Percentiles rank a stretch among this genome's conserved stretches.
Evolutionary conservation across 2,888 invertebrate genomes (phyloP).

Genomic region (Rhingia rostrata): DNA sequence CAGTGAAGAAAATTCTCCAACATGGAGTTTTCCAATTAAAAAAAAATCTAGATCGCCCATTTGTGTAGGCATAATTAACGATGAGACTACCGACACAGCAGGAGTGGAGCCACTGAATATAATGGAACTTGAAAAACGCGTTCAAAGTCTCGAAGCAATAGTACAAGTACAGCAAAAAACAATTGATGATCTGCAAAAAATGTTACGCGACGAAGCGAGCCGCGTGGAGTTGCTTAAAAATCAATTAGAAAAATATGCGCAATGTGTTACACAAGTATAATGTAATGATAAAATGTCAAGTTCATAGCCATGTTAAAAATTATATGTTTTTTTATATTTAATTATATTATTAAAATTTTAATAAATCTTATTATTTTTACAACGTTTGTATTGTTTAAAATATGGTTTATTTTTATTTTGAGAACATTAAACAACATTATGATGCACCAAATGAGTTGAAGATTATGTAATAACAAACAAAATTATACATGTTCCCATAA

Average conservation of each 20-base stretch:
- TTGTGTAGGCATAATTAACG: conserved; percentile 1
- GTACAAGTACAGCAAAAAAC: conserved; percentile 84
- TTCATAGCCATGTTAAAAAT: conserved; percentile 50
- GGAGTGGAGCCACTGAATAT: conserved; percentile 76
- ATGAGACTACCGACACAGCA: conserved; percentile 30
- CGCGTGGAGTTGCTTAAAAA: conserved; percentile 86
- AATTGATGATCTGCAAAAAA: conserved; percentile 86
- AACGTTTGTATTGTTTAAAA: background rate
- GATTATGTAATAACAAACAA: conserved; percentile 4
- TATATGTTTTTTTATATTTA: conserved; percentile 18
- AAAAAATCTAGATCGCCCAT: conserved; percentile 47
- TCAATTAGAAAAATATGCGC: conserved; percentile 88
- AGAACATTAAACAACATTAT: background rate
- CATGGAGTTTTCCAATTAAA: conserved; percentile 79
- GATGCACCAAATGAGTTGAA: conserved; percentile 9
- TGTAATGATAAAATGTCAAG: conserved; percentile 22
- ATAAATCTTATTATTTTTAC: conserved; percentile 37
- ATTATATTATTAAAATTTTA: background rate
- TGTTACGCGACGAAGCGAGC: conserved; percentile 86
- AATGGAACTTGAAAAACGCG: conserved; percentile 80
- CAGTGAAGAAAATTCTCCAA: conserved; percentile 79
- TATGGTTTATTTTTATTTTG: conserved; percentile 14
- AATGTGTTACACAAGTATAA: conserved; percentile 89
- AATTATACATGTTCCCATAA: conserved; percentile 29
- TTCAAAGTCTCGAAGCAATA: conserved; percentile 80